phyloP scores from a whole-genome alignment of 35 echinoderm and acorn worm genomes.

The Antedon bifida region DNA sequence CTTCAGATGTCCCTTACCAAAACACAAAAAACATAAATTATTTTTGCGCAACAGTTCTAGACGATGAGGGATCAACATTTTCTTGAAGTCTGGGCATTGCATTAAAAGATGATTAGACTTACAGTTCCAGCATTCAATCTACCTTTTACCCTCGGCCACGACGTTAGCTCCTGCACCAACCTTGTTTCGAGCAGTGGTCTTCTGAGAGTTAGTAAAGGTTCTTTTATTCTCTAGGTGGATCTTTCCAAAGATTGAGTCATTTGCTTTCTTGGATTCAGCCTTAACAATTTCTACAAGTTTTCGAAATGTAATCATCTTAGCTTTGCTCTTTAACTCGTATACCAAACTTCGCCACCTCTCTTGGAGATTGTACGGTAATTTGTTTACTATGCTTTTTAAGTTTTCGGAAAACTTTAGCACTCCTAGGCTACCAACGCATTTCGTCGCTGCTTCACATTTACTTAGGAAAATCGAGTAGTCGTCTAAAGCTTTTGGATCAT shows the following conservation, averaged over 20 bases:
- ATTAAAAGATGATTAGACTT: background rate
- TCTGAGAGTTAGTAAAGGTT: background rate
- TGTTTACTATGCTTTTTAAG: constrained; percentile 13
- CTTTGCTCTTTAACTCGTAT: background rate
- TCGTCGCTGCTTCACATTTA: constrained; percentile 13
- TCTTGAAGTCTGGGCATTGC: too few relatives aligned
- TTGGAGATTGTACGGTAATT: constrained; percentile 23
- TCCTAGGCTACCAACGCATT: constrained; percentile 10
- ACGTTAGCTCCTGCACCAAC: background rate
- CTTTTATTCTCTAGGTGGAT: background rate
- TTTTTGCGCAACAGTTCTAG: too few relatives aligned
- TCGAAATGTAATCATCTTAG: background rate
- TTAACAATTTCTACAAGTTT: background rate
- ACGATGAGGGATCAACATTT: too few relatives aligned
- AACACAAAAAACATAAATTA: too few relatives aligned
- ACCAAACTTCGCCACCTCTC: constrained; percentile 13
- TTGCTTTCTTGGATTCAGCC: background rate
- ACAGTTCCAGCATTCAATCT: background rate
- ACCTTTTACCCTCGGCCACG: background rate
- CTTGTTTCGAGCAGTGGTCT: background rate
- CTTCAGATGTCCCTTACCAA: too few relatives aligned
- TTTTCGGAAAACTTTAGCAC: constrained; percentile 13
- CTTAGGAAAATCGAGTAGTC: constrained; percentile 19
- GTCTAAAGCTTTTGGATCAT: constrained; percentile 28
- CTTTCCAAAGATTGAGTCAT: background rate